phyloP scores from a whole-genome alignment of 1,140 invertebrate species.

The Steinernema feltiae region DNA sequence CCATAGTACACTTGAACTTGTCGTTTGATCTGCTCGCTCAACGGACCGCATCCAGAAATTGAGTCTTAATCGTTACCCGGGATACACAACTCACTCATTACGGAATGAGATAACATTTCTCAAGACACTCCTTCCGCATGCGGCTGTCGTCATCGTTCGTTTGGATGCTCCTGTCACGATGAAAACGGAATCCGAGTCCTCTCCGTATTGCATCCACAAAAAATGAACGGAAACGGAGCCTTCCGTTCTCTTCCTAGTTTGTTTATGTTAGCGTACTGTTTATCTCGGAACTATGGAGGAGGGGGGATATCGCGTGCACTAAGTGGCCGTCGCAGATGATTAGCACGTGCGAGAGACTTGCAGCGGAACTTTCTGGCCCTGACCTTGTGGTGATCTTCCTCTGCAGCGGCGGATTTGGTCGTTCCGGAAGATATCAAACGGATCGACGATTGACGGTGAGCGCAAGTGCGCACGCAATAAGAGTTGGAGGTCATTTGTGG shows the following conservation, averaged over 20 bases:
- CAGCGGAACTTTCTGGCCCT: not conserved
- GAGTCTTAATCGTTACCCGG: not conserved
- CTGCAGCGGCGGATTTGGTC: not conserved
- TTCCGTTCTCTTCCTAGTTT: not conserved
- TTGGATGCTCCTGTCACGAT: not conserved
- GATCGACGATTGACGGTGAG: not conserved
- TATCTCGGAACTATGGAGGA: not conserved
- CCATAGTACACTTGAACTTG: too few relatives aligned
- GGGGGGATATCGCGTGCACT: not conserved
- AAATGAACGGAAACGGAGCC: too few relatives aligned
- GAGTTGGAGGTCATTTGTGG: slow-evolving; percentile 8
- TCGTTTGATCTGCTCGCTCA: not conserved
- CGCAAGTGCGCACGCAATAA: slow-evolving; percentile 3
- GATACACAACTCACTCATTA: not conserved
- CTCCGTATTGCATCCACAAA: too few relatives aligned
- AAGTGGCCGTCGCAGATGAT: slow-evolving; percentile 2
- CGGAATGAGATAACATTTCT: not conserved
- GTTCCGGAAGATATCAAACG: not conserved
- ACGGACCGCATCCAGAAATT: not conserved
- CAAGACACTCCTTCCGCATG: not conserved
- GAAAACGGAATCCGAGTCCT: too few relatives aligned
- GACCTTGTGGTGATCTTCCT: not conserved
- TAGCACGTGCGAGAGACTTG: not conserved
- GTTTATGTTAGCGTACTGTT: slow-evolving; percentile 2
- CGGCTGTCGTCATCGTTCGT: not conserved